These are phyloP conservation scores for Cylas formicarius DNA, from an alignment of 1,140 invertebrate species.

Conservation along the genomic window DNA sequence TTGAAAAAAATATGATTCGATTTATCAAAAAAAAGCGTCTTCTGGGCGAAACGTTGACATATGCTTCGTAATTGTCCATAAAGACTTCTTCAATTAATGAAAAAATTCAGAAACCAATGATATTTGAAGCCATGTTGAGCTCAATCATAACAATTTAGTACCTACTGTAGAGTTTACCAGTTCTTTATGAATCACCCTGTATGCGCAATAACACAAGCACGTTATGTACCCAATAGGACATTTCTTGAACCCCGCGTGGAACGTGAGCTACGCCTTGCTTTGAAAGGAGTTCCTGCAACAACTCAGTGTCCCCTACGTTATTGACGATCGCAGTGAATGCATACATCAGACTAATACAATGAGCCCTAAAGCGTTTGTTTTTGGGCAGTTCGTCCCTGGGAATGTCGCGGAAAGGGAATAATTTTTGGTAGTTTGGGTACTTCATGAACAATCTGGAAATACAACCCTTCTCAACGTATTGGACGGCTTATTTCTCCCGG, in stretches of 20 bases:
- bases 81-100: too few species aligned
- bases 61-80: too few species aligned
- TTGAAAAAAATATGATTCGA: too few species aligned
- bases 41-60: too few species aligned
- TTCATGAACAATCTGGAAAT: conserved; percentile 49
- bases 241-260: conserved; percentile 16
- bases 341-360: conserved; percentile 58
- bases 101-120: too few species aligned
- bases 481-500: too few species aligned
- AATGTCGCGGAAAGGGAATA: conserved; percentile 54
- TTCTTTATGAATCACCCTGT: too few species aligned
- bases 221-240: conserved; percentile 23
- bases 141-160: too few species aligned
- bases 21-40: too few species aligned
- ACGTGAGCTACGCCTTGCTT: conserved; percentile 50
- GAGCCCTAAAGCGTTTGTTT: conserved; percentile 59
- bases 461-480: not conserved
- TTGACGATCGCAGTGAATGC: conserved; percentile 54
- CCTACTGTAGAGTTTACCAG: too few species aligned
- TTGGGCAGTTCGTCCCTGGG: conserved; percentile 47
- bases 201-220: too few species aligned
- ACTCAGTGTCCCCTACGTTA: conserved; percentile 54
- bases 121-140: too few species aligned
- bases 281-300: conserved; percentile 53
- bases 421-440: conserved; percentile 53